Percentiles rank a stretch among this genome's conserved stretches.
Evolutionary conservation across 2,888 invertebrate genomes (phyloP).

Genomic region (Machimus atricapillus): DNA sequence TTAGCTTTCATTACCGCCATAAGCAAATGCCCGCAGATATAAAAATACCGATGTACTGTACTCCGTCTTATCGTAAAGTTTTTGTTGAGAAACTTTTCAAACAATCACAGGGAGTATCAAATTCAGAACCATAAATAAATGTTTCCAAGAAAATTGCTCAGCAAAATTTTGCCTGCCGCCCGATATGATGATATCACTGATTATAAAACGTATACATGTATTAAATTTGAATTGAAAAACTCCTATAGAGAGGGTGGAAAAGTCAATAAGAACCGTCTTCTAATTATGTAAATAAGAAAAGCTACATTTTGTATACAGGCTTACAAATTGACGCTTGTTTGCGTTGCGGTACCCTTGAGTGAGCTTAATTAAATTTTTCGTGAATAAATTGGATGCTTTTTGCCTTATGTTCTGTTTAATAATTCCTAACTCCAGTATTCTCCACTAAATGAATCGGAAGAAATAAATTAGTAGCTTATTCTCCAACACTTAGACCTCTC

Average conservation of each 20-base stretch:
- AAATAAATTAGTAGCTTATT: neutral
- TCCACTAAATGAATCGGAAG: neutral
- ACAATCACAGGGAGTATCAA: neutral
- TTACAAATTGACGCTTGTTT: neutral
- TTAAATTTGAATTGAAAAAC: neutral
- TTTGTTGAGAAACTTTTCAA: neutral
- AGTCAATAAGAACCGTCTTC: neutral
- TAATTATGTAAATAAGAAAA: neutral
- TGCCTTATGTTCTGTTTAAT: neutral
- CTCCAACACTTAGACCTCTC: neutral
- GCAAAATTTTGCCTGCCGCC: neutral
- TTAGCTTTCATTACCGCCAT: neutral
- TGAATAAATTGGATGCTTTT: neutral
- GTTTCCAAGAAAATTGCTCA: neutral
- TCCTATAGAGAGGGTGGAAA: neutral
- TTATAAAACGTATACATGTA: neutral
- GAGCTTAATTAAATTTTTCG: neutral
- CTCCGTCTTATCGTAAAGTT: neutral
- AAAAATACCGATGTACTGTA: neutral
- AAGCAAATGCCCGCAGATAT: neutral
- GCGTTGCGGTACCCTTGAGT: neutral
- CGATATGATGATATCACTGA: neutral
- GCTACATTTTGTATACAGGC: neutral
- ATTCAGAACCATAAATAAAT: neutral
- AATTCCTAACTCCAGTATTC: neutral